Conservation (phyloP, 2,113 vertebrate species). For the Rhea pennata region DNA sequence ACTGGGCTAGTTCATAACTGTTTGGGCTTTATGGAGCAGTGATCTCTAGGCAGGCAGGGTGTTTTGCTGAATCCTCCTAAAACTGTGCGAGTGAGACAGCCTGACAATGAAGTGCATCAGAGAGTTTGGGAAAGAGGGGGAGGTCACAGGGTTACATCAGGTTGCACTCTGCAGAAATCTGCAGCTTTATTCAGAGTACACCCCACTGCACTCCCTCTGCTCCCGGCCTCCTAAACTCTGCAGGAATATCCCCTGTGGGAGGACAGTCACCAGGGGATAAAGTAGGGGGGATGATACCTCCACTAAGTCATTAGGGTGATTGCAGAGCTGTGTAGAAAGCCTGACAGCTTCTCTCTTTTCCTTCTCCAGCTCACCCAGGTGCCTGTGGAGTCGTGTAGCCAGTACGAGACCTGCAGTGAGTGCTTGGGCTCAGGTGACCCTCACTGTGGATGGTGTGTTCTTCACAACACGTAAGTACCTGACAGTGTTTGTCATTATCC, state of each 20-base stretch:
- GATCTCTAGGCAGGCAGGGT: neutral
- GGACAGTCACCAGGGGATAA: neutral
- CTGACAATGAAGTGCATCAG: neutral
- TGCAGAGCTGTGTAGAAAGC: neutral
- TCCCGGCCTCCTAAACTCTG: neutral
- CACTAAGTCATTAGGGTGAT: rapidly evolving
- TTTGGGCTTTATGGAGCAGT: neutral
- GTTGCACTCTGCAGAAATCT: neutral
- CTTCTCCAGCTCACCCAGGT: conserved; percentile 88
- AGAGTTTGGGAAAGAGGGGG: neutral
- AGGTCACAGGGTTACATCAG: neutral
- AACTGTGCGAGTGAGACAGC: neutral
- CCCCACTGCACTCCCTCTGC: no score
- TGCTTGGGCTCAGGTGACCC: conserved; percentile 95
- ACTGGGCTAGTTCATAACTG: no score
- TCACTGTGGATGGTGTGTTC: conserved; percentile 98
- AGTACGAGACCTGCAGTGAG: conserved; percentile 88
- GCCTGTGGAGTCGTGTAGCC: conserved; percentile 92
- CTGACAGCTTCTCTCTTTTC: conserved; percentile 46
- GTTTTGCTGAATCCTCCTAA: neutral
- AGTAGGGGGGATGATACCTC: neutral
- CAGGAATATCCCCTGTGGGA: rapidly evolving
- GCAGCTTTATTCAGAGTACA: neutral
- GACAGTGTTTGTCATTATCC: rapidly evolving
- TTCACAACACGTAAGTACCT: conserved; percentile 93